These are phyloP conservation scores for Catharus fuscescens DNA, from an alignment of 2,113 vertebrate species.

Conservation along the genomic window DNA sequence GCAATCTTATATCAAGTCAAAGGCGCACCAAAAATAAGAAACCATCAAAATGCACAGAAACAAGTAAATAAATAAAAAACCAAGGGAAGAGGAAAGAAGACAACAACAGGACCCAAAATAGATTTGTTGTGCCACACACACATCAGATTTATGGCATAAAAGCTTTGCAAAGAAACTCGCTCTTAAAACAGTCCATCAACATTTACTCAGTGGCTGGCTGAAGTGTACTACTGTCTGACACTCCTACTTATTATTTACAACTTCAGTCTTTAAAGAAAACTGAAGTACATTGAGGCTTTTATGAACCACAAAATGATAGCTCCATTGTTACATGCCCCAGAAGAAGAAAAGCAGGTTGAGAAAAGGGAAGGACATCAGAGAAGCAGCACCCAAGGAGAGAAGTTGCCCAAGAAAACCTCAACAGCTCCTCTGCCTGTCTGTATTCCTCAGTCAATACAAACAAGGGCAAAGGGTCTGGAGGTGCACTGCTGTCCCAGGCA, in stretches of 20 bases:
- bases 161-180: background rate
- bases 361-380: background rate
- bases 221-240: background rate
- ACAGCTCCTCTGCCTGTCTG: background rate
- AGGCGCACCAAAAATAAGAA: slow-evolving; percentile 15
- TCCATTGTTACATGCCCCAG: background rate
- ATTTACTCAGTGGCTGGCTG: background rate
- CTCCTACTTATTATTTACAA: background rate
- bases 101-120: slow-evolving; percentile 9
- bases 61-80: slow-evolving; percentile 9
- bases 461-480: background rate
- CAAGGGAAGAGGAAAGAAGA: background rate
- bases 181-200: background rate
- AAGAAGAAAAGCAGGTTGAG: background rate
- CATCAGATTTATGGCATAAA: background rate
- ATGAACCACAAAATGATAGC: background rate
- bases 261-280: background rate
- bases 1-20: background rate
- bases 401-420: background rate
- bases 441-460: background rate
- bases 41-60: background rate
- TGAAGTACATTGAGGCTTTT: background rate
- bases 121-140: background rate
- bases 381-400: background rate
- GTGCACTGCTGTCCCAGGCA: background rate